These are phyloP conservation scores for Drosophila lowei DNA, from an alignment of 1,140 invertebrate genomes.

Conservation along the genomic window DNA sequence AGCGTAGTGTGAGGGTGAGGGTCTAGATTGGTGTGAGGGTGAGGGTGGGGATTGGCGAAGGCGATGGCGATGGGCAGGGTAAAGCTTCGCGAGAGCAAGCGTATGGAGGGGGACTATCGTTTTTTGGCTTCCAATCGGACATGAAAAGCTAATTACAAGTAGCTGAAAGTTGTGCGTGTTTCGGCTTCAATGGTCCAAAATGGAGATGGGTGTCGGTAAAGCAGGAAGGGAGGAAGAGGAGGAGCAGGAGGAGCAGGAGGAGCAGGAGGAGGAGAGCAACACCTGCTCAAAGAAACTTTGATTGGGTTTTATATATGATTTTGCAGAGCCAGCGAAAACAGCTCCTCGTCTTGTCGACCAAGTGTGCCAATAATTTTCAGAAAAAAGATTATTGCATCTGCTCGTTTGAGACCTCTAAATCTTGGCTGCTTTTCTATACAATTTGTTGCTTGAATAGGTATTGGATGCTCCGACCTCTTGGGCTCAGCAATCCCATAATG, in stretches of 20 bases:
- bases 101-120: slow-evolving; percentile 50
- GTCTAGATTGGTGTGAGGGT: slow-evolving; percentile 2
- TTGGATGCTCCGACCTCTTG: no score
- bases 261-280: slow-evolving; percentile 28
- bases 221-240: neutral
- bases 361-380: slow-evolving; percentile 77
- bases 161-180: slow-evolving; percentile 79
- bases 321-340: slow-evolving; percentile 33
- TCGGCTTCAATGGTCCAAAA: slow-evolving; percentile 48
- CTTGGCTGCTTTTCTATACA: neutral
- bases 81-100: neutral
- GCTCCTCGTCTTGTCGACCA: slow-evolving; percentile 33
- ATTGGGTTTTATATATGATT: slow-evolving; percentile 77
- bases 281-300: slow-evolving; percentile 76
- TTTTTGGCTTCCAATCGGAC: slow-evolving; percentile 68
- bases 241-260: neutral
- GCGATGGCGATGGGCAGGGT: no score
- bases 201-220: slow-evolving; percentile 1
- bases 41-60: neutral
- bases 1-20: neutral
- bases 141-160: slow-evolving; percentile 81
- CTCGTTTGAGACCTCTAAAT: slow-evolving; percentile 15
- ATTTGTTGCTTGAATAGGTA: no score
- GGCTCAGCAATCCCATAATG: no score
- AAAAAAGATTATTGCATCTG: slow-evolving; percentile 44